Evolutionary conservation across 2,888 invertebrate species (phyloP).

Genomic region (Anoplius nigerrimus): DNA sequence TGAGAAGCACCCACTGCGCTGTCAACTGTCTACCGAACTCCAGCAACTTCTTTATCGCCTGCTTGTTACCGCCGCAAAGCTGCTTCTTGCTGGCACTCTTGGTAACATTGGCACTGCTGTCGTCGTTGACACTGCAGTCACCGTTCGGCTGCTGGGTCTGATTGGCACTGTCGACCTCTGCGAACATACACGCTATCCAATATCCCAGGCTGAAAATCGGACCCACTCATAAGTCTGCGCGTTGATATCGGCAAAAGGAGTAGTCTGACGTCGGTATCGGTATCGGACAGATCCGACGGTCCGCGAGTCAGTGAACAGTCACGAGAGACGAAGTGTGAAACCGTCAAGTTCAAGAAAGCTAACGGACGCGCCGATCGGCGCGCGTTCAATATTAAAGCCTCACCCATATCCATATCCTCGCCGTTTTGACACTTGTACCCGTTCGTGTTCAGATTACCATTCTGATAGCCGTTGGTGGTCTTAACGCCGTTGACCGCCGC

Average conservation of each 20-base stretch:
- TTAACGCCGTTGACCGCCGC: conserved; percentile 71
- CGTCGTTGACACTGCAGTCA: conserved; percentile 47
- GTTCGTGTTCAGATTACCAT: conserved; percentile 76
- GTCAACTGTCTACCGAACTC: conserved; percentile 96
- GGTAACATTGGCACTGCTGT: conserved; percentile 54
- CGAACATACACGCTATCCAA: conserved; percentile 35
- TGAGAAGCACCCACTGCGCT: conserved; percentile 90
- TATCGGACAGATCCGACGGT: no score
- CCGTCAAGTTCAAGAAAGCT: no score
- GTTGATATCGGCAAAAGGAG: no score
- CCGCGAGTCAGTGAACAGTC: no score
- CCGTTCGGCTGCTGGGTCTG: conserved; percentile 63
- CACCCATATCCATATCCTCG: conserved; percentile 85
- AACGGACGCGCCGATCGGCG: no score
- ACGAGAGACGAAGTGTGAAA: no score
- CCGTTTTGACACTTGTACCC: conserved; percentile 80
- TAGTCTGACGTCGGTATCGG: no score
- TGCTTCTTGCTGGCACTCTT: conserved; percentile 73
- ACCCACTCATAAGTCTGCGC: no score
- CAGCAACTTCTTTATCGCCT: conserved; percentile 94
- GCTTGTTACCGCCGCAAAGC: conserved; percentile 83
- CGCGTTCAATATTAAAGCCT: conserved; percentile 54
- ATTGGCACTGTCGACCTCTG: conserved; percentile 76
- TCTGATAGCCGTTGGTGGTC: conserved; percentile 78
- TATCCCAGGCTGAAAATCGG: no score